phyloP scores from a whole-genome alignment of 2,113 vertebrate species.

The Seriola quinqueradiata region DNA sequence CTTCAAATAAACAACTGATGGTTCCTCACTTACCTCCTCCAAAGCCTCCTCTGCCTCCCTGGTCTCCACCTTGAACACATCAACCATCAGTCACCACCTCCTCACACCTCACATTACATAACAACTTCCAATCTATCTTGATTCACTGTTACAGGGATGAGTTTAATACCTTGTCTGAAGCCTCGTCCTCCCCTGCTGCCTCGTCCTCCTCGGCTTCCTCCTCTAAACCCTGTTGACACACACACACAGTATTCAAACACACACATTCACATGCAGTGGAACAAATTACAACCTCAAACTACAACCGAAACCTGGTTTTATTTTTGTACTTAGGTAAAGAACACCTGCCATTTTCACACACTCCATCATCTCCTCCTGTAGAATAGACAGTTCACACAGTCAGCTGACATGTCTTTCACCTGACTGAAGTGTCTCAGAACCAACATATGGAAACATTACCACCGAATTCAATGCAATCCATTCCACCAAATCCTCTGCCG shows the following conservation, averaged over 20 bases:
- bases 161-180: slow-evolving; percentile 60
- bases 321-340: background rate
- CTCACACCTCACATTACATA: background rate
- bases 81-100: background rate
- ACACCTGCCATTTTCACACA: slow-evolving; percentile 41
- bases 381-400: background rate
- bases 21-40: slow-evolving; percentile 63
- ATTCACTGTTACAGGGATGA: background rate
- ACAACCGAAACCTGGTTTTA: background rate
- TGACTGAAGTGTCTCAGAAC: background rate
- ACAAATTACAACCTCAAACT: too few relatives aligned
- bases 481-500: slow-evolving; percentile 55
- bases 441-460: slow-evolving; percentile 11
- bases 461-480: slow-evolving; percentile 1
- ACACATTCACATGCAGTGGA: background rate
- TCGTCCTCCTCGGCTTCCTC: slow-evolving; percentile 42
- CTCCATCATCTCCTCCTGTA: slow-evolving; percentile 18
- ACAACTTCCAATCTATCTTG: background rate
- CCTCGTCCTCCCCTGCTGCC: slow-evolving; percentile 58
- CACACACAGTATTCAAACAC: background rate
- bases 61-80: slow-evolving; percentile 57
- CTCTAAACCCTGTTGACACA: slow-evolving; percentile 47
- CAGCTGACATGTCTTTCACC: background rate
- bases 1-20: background rate
- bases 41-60: slow-evolving; percentile 48